Base-by-base conservation (phyloP, 2,113 vertebrate genomes). In the Misgurnus anguillicaudatus region DNA sequence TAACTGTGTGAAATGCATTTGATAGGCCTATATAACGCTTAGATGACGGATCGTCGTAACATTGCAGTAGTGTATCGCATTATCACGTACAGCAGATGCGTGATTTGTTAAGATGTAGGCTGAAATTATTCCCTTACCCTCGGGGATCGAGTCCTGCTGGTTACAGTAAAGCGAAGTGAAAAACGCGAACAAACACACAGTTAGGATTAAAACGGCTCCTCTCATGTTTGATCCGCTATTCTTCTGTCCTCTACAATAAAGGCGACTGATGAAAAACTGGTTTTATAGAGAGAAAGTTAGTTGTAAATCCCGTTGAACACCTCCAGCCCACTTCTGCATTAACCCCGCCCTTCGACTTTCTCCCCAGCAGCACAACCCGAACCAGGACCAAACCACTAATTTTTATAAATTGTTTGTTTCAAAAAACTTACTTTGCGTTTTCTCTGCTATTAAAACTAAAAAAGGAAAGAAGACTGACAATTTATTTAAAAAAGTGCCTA, bases 61-160 rank as follows among this genome's bases (percentile, higher is more conserved):
- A 55, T 4, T 6, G 31, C 11, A 57, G n/a, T 1, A 21, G 69
- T 9, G n/a, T 21, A 5, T 8, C 21, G 6, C n/a, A 39, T 13
- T 71, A 58, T 39, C 16, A 36, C 5, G 53, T 16, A 41, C n/a
- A 55, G 14, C 6, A 65, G 47, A 21, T 24, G 21, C 2, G 73
- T 11, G 48, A 9, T 53, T 62, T 51, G 11, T 7, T 68, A 13
- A 11, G 1, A 41, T 19, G 41, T 13, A 58, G 69, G 39, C 76
- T 10, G 21, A 60, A 69, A 36, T 53, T 42, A 2, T n/a, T 60
- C 42, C 7, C 84, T 84, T 85, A 93, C 93, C 92, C 80, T 90
- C 84, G 4, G 86, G 82, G 55, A 86, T 24, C 11, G 60, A 51
- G 9, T 61, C 81, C 80, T 80, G 65, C 58, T 87, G 76, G 4